Base-by-base conservation (phyloP, 2,797 vertebrate genomes). In the Centroberyx gerrardi region DNA sequence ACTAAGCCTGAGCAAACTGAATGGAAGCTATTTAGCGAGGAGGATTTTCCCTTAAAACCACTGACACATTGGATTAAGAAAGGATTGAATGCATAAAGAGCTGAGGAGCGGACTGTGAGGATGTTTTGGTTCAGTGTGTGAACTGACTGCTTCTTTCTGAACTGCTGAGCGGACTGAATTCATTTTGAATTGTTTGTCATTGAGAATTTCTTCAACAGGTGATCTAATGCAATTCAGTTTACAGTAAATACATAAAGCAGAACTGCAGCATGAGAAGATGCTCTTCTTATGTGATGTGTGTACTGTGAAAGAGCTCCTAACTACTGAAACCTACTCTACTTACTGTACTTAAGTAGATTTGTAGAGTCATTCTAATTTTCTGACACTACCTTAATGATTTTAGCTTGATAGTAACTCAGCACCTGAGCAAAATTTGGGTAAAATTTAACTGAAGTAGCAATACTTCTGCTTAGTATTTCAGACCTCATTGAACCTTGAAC, bases 31-130 rank as follows among this genome's bases (percentile, higher is more conserved):
- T 87, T 84, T 66, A 67, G 61, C 10, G 18, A 33, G 2, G 4
- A 59, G 58, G 79, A 77, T 84, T 89, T 86, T 46, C 48, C 31
- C 79, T 78, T 77, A 46, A 82, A 81, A 64, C 62, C 42, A 10
- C 14, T 53, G 80, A 88, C 66, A 17, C 14, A 58, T 59, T 53
- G 70, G 63, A 71, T 74, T 80, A 55, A 55, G 68, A 75, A 74
- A 69, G 36, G 56, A 60, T 75, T 66, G 48, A 56, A 71, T 5
- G 36, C 65, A 62, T 17, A 15, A 66, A 66, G 64, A 69, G 27
- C 28, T 29, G 58, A 73, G 29, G 53, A 38, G 13, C 10, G 40
- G 51, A 42, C 28, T 49, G 58, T 38, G 48, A 64, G 13, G 62
- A 49, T 73, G 55, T 56, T 73, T 68, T 38, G 14, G 4, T 53